Conservation (phyloP, 2,113 vertebrate species). For the Heptranchias perlo region DNA sequence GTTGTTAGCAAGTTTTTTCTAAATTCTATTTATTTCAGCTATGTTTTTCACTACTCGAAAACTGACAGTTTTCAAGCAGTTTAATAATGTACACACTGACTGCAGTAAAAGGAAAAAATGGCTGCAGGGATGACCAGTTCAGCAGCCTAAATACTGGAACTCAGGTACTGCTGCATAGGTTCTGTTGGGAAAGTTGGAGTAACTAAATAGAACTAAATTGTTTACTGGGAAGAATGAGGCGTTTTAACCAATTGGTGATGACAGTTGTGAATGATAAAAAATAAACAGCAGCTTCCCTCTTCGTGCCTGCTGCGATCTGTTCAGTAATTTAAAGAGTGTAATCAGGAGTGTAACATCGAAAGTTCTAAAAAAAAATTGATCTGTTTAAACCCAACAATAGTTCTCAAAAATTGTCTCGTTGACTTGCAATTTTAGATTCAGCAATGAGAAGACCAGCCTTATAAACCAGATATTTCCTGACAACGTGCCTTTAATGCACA, state of each 20-base stretch:
- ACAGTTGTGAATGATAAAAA: neutral
- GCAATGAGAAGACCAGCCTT: neutral
- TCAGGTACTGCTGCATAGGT: neutral
- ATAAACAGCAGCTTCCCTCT: neutral
- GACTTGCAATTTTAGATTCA: neutral
- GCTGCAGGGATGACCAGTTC: no score
- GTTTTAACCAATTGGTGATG: neutral
- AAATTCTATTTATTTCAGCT: neutral
- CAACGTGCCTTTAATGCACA: neutral
- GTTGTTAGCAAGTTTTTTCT: no score
- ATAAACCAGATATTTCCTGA: neutral
- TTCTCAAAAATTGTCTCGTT: neutral
- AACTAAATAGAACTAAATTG: neutral
- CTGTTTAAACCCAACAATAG: neutral
- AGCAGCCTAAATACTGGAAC: neutral
- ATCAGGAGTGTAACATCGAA: neutral
- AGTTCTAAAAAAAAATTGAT: neutral
- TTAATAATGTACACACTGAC: neutral
- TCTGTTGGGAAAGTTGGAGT: no score
- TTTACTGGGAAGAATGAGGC: no score
- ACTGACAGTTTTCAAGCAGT: neutral
- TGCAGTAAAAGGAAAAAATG: neutral
- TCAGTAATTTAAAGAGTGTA: neutral
- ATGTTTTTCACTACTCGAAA: neutral
- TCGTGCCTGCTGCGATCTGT: neutral